Evolutionary conservation across 2,113 vertebrate species (phyloP).

Genomic region (Narcine bancroftii): DNA sequence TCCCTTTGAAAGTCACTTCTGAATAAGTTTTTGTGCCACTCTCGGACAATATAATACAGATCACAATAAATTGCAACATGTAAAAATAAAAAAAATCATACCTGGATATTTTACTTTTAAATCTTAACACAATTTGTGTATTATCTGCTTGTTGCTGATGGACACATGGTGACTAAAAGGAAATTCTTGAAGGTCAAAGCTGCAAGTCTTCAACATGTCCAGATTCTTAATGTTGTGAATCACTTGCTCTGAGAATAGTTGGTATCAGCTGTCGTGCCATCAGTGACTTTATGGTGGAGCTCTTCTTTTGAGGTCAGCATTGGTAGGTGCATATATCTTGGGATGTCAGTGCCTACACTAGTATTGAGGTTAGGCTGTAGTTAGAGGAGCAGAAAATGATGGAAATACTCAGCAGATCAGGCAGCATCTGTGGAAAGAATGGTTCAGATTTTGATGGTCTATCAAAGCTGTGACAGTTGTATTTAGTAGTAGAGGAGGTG

Average conservation of each 20-base stretch:
- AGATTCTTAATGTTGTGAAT: not conserved
- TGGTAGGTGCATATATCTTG: not conserved
- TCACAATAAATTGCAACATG: not conserved
- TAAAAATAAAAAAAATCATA: too few species aligned
- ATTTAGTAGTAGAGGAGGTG: too few species aligned
- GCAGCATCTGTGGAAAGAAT: too few species aligned
- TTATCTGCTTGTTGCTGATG: too few species aligned
- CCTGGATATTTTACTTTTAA: not conserved
- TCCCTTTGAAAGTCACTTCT: not conserved
- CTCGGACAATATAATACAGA: not conserved
- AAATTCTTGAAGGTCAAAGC: not conserved
- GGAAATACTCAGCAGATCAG: too few species aligned
- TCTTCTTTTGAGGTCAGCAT: not conserved
- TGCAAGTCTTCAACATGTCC: not conserved
- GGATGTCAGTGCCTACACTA: not conserved
- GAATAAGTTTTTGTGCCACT: not conserved
- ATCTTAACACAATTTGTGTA: not conserved
- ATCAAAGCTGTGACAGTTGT: too few species aligned
- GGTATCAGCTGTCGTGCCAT: not conserved
- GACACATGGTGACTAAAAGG: not conserved
- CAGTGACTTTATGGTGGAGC: not conserved
- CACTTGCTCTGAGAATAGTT: not conserved
- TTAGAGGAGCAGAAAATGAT: too few species aligned
- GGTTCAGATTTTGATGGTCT: too few species aligned
- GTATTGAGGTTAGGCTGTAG: not conserved